Base-by-base conservation (phyloP, 2,113 vertebrate species). In the Macroglossus sobrinus region DNA sequence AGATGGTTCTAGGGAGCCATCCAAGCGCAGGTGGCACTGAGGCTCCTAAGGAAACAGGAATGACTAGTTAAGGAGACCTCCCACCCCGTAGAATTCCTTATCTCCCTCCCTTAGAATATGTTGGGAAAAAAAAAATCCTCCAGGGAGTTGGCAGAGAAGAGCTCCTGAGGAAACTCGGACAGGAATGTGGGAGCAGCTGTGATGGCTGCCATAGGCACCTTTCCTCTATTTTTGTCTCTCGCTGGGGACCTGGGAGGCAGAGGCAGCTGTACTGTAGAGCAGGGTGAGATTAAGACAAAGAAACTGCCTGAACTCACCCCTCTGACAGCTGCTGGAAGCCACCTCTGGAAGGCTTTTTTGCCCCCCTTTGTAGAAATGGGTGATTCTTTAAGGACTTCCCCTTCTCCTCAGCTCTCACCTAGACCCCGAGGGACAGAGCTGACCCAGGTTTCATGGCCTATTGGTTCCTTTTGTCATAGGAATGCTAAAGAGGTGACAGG, bases 261-360 rank as follows among this genome's bases (percentile, higher is more conserved):
- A 74, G n/a, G 75, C 64, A 19, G 22, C 10, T 14, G 55, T 7
- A 2, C 19, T 2, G 0, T 0, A 22, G 64, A 45, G 71, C n/a
- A 87, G 72, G 68, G 47, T 19, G 72, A 74, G 82, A 4, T n/a
- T 15, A 64, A 53, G 68, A 19, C n/a, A 38, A 38, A 28, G 43
- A 76, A 50, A 28, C 11, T 45, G 22, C 64, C 59, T 0, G 18
- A 63, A 57, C 68, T 22, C 8, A 3, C 38, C 7, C 30, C 21
- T 61, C 10, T 11, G 4, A 6, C 26, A 45, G 28, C 74, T 61
- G 30, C 66, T 19, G 28, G 43, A 19, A 1, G 7, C n/a, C 75
- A 28, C 18, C 9, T n/a, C 21, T 30, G 33, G 13, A 38, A 57
- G 63, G 38, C 7, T 21, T 84, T 69, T 79, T 61, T 28, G 53